phyloP scores from a whole-genome alignment of 2,797 vertebrate species.

The Characodon lateralis region DNA sequence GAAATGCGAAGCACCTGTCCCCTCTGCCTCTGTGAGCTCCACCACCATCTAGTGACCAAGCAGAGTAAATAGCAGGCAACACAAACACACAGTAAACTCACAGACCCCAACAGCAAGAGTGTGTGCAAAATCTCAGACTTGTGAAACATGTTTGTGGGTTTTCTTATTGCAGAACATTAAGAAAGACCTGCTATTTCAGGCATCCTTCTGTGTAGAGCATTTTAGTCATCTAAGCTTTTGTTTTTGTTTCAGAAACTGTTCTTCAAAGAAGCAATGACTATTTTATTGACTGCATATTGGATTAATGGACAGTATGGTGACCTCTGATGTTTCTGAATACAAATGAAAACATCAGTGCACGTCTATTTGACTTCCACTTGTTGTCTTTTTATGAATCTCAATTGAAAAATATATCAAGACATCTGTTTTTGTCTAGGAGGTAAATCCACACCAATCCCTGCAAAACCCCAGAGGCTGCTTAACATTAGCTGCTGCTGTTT shows the following conservation, averaged over 20 bases:
- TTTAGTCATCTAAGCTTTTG: constrained; percentile 20
- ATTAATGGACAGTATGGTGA: constrained; percentile 9
- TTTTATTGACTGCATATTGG: constrained; percentile 41
- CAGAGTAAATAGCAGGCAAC: no score
- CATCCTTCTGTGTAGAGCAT: background rate
- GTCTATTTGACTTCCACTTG: background rate
- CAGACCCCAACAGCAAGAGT: background rate
- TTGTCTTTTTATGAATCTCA: background rate
- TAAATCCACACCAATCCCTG: constrained; percentile 21
- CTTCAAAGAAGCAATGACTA: constrained; percentile 85
- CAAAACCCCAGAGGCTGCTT: constrained; percentile 20
- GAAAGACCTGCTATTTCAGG: background rate
- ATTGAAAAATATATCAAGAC: constrained; percentile 14
- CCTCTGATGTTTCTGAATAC: constrained; percentile 2
- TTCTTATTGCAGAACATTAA: background rate
- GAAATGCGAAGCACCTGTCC: no score
- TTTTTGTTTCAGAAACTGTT: constrained; percentile 82
- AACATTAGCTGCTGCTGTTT: constrained; percentile 11
- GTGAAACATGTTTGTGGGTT: background rate
- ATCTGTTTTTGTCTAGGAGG: constrained; percentile 36
- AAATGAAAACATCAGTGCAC: constrained; percentile 8
- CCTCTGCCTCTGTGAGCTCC: no score
- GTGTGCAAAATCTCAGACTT: constrained; percentile 10
- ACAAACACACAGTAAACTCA: no score
- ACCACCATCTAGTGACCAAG: no score